phyloP scores from a whole-genome alignment of 64 coral and sea anemone genomes.

The Pocillopora damicornis region DNA sequence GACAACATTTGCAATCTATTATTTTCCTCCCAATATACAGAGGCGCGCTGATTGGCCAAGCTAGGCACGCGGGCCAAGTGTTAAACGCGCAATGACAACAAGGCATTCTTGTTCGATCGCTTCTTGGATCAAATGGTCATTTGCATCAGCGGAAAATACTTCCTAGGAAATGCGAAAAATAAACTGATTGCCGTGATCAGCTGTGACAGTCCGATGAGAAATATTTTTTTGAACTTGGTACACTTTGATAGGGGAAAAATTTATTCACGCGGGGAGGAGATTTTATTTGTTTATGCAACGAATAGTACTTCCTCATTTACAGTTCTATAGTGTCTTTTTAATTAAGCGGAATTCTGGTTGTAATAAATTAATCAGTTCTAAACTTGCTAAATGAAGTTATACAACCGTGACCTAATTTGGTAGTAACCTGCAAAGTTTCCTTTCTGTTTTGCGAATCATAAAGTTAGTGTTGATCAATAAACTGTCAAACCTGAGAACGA shows the following conservation, averaged over 20 bases:
- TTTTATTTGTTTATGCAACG: neutral
- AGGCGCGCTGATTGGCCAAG: constrained; percentile 4
- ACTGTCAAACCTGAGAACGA: neutral
- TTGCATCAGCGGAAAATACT: neutral
- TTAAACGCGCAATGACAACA: neutral
- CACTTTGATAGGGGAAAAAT: neutral
- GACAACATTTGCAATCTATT: constrained; percentile 29
- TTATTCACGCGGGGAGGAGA: neutral
- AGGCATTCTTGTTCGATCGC: neutral
- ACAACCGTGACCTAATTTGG: neutral
- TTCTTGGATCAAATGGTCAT: neutral
- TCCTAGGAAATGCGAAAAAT: neutral
- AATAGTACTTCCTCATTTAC: neutral
- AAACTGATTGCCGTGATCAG: neutral
- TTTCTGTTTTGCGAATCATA: neutral
- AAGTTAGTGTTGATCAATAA: neutral
- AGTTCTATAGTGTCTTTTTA: neutral
- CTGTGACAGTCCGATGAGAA: neutral
- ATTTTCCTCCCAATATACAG: constrained; percentile 20
- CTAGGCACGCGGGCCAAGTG: neutral
- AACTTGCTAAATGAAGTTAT: neutral
- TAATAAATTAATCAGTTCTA: neutral
- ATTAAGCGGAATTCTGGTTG: neutral
- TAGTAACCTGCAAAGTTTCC: neutral
- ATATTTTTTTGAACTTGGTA: neutral